A percentile compares a stretch with the other conserved stretches of the same genome.
Evolutionary conservation across 2,113 vertebrate species (phyloP).

Genomic region (Ictidomys tridecemlineatus): DNA sequence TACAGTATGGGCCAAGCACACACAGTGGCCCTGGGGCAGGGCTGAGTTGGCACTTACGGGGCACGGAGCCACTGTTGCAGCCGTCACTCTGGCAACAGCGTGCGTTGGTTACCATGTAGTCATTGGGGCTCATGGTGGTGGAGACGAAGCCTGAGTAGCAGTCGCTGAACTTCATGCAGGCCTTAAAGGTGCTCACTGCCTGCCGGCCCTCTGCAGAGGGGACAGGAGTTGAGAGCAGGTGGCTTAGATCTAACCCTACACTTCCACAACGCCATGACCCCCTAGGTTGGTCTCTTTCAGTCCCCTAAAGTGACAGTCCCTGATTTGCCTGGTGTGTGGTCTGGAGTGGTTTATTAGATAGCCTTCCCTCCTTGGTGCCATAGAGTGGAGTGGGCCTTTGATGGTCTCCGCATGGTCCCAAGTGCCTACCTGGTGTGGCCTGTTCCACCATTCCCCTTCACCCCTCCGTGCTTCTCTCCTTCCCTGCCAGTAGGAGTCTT

Average conservation of each 20-base stretch:
- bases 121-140: constrained; percentile 70
- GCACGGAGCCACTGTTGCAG: constrained; percentile 60
- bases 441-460: neutral
- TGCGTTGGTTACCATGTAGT: constrained; percentile 73
- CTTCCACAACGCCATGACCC: neutral
- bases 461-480: neutral
- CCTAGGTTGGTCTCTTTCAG: neutral
- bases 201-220: constrained; percentile 62
- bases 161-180: constrained; percentile 58
- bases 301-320: neutral
- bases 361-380: neutral
- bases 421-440: neutral
- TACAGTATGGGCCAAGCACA: rapidly evolving
- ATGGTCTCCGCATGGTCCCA: neutral
- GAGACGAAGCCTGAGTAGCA: constrained; percentile 72
- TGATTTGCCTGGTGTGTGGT: neutral
- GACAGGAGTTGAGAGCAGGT: neutral
- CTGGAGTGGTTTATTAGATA: neutral
- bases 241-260: neutral
- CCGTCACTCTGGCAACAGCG: constrained; percentile 75
- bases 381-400: neutral
- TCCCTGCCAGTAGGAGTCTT: neutral
- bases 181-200: constrained; percentile 72
- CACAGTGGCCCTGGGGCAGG: rapidly evolving
- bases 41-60: constrained; percentile 41